phyloP scores from a whole-genome alignment of 2,888 invertebrate species.

The Drepana falcataria region DNA sequence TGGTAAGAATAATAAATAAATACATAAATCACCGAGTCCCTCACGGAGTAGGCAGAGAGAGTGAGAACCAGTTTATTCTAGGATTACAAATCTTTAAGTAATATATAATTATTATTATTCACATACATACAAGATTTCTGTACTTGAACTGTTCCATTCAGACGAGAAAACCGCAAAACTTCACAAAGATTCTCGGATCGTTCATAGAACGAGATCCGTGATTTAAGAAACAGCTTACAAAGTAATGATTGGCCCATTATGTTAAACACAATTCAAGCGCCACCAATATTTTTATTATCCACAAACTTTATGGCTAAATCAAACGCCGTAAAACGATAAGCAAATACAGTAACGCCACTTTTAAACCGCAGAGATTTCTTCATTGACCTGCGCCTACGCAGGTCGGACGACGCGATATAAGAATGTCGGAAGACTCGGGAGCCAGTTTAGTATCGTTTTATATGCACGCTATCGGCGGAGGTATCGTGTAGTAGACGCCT shows the following conservation, averaged over 20 bases:
- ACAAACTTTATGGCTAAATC: neutral
- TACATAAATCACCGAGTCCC: too few species aligned
- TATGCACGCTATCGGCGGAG: conserved; percentile 31
- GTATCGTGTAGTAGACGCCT: conserved; percentile 20
- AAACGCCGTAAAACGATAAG: neutral
- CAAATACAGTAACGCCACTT: conserved; percentile 1
- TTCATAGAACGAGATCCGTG: neutral
- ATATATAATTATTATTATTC: too few species aligned
- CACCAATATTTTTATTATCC: conserved; percentile 1
- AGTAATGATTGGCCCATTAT: neutral
- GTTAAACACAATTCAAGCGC: neutral
- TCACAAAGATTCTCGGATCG: neutral
- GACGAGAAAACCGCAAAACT: too few species aligned
- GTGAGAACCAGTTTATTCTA: too few species aligned
- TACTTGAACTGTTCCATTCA: too few species aligned
- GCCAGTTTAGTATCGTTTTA: conserved; percentile 48
- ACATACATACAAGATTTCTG: too few species aligned
- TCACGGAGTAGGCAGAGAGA: too few species aligned
- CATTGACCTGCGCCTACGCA: conserved; percentile 49
- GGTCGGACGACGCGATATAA: conserved; percentile 12
- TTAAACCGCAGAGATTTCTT: conserved; percentile 31
- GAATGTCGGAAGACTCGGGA: conserved; percentile 29
- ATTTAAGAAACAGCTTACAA: neutral
- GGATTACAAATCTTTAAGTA: too few species aligned
- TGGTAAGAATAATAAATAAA: neutral